Conservation (phyloP, 2,888 invertebrate genomes). For the Stenotaenia linearis region DNA sequence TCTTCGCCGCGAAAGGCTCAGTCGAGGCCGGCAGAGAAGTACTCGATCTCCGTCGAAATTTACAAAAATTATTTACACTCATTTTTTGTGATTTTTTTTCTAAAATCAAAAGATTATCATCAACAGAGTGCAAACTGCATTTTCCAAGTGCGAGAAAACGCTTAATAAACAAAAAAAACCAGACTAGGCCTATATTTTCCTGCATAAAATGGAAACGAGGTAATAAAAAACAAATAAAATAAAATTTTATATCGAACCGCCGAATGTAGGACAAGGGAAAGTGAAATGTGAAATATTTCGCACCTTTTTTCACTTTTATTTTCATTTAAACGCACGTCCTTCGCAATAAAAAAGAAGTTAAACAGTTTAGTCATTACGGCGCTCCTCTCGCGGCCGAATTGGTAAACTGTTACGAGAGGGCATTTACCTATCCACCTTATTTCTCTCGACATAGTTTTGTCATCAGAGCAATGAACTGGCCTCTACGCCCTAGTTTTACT, state of each 20-base stretch:
- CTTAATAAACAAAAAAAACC: too few relatives aligned
- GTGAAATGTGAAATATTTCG: not conserved
- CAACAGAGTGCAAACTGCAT: too few relatives aligned
- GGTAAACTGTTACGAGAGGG: conserved; percentile 11
- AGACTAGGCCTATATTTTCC: not conserved
- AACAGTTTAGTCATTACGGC: not conserved
- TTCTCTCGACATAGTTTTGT: conserved; percentile 13
- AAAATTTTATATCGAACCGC: not conserved
- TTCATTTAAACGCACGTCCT: not conserved
- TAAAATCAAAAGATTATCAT: too few relatives aligned
- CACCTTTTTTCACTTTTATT: not conserved
- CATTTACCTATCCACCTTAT: conserved; percentile 17
- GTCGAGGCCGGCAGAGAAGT: too few relatives aligned
- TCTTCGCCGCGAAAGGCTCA: too few relatives aligned
- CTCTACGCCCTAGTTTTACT: not conserved
- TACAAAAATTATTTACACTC: too few relatives aligned
- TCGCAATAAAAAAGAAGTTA: not conserved
- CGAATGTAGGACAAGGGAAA: not conserved
- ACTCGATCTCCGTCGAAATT: too few relatives aligned
- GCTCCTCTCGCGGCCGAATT: conserved; percentile 18
- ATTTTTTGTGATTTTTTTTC: too few relatives aligned
- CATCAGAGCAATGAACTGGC: conserved; percentile 6
- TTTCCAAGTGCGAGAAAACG: too few relatives aligned
- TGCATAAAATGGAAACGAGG: not conserved
- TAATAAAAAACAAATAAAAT: not conserved